phyloP scores from a whole-genome alignment of 2,888 invertebrate genomes.

The Nemotelus nigrinus region DNA sequence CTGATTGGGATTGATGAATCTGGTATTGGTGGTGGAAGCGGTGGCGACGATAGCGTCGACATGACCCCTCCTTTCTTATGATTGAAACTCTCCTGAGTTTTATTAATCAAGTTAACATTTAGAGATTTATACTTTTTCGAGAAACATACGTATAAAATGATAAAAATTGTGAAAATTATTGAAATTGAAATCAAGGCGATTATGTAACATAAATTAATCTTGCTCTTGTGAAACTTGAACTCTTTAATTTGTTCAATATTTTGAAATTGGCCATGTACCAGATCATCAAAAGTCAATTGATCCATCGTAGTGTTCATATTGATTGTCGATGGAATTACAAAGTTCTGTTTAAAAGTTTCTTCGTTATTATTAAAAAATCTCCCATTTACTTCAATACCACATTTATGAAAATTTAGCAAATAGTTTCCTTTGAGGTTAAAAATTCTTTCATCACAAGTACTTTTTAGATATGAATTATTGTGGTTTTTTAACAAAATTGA shows the following conservation, averaged over 20 bases:
- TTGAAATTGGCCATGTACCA: slow-evolving; percentile 31
- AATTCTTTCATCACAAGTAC: slow-evolving; percentile 32
- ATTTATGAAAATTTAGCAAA: slow-evolving; percentile 31
- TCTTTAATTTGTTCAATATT: slow-evolving; percentile 42
- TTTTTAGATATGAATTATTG: not conserved
- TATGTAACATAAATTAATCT: slow-evolving; percentile 19
- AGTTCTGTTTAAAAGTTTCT: slow-evolving; percentile 34
- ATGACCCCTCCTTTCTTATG: slow-evolving; percentile 35
- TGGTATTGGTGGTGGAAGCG: slow-evolving; percentile 1
- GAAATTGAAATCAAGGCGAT: slow-evolving; percentile 13
- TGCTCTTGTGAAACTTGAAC: slow-evolving; percentile 33
- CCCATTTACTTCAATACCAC: slow-evolving; percentile 18
- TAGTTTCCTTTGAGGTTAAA: slow-evolving; percentile 14
- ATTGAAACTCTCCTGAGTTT: slow-evolving; percentile 42
- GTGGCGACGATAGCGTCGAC: slow-evolving; percentile 9
- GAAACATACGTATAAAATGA: slow-evolving; percentile 13
- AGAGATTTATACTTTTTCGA: slow-evolving; percentile 12
- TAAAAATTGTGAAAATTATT: slow-evolving; percentile 19
- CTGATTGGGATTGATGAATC: not conserved
- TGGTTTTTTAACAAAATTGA: slow-evolving; percentile 27
- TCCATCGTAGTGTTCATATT: not conserved
- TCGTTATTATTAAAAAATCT: slow-evolving; percentile 37
- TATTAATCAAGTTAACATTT: slow-evolving; percentile 3
- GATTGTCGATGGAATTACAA: slow-evolving; percentile 35
- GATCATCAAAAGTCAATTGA: slow-evolving; percentile 41